Conservation (phyloP, 2,888 invertebrate species). For the Ferdinandea cuprea region DNA sequence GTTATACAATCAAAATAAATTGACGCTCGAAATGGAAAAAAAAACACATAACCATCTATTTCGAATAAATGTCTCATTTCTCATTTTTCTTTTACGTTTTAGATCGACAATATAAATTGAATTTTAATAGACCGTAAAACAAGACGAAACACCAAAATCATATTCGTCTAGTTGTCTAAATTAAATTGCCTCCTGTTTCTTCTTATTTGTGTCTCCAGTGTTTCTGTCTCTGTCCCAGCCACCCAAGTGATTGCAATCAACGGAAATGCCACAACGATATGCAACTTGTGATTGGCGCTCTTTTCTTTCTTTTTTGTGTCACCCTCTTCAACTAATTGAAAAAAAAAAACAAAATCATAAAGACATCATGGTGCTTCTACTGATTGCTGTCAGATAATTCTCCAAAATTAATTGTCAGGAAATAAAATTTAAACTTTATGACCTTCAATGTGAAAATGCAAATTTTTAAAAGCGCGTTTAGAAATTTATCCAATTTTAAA, state of each 20-base stretch:
- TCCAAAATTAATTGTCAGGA: not conserved
- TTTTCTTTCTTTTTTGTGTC: not conserved
- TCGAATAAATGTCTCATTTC: not conserved
- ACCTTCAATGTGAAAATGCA: conserved; percentile 25
- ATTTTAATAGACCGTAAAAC: conserved; percentile 63
- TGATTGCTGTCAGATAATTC: no score
- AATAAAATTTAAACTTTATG: conserved; percentile 14
- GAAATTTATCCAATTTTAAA: no score
- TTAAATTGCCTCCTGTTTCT: conserved; percentile 17
- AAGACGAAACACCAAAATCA: conserved; percentile 7
- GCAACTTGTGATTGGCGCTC: conserved; percentile 24
- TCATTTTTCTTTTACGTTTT: conserved; percentile 15
- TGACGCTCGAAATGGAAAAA: conserved; percentile 15
- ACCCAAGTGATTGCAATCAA: conserved; percentile 6
- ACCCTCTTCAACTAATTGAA: conserved; percentile 1
- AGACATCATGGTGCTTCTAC: no score
- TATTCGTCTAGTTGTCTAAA: conserved; percentile 3
- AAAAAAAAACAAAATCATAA: conserved; percentile 9
- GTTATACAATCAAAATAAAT: conserved; percentile 67
- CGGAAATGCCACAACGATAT: conserved; percentile 30
- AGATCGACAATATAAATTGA: conserved; percentile 35
- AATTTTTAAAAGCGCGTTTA: conserved; percentile 21
- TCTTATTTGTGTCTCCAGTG: not conserved
- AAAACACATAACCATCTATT: no score
- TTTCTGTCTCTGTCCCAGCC: conserved; percentile 8